Evolutionary conservation across 2,113 vertebrate species (phyloP), one percentile per base, ranked within the genome.

Genomic region (Engystomops pustulosus): DNA sequence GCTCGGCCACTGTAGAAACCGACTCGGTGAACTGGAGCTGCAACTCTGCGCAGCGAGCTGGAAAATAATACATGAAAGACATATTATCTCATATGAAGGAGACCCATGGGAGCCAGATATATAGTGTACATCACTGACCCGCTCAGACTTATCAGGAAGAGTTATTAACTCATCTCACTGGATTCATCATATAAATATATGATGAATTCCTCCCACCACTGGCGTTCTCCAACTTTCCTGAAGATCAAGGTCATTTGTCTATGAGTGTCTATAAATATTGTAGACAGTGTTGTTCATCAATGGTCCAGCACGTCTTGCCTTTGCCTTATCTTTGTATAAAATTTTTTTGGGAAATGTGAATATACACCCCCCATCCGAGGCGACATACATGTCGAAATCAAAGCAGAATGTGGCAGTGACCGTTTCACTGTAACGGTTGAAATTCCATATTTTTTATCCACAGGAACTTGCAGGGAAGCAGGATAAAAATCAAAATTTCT

Each of bases 31-130:
- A 93, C 86, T 95, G 96, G 83, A 90, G 60, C 92, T 98, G 97
- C 79, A 99, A 91, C 86, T 96, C 94, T 0, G 95, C 89, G 9
- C 95, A 97, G 83, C 95, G 95, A 44, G 94, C 98, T 99, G 91
- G 79, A 82, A 70, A 89, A 86, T 25, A 60, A 6, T 41, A 78
- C 53, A 58, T 9, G 12, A 2, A 74, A 27, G 65, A 38, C 44
- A 49, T 23, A 1, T 25, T 38, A 68, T 30, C 1, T 36, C 15
- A 71, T 30, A 12, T 25, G 55, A 60, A 62, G 58, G 55, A 25
- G 55, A 30, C 3, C 58, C 58, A 30, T 67, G 32, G 7, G 17
- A 18, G 15, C 30, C 32, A 67, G 32, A 5, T 20, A 67, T 3
- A 1, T 18, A 18, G 14, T 18, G 30, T 34, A 34, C 30, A 65